Evolutionary conservation across 2,797 vertebrate genomes (phyloP), one percentile per base, ranked within the genome.

Genomic region (Loriculus beryllinus): DNA sequence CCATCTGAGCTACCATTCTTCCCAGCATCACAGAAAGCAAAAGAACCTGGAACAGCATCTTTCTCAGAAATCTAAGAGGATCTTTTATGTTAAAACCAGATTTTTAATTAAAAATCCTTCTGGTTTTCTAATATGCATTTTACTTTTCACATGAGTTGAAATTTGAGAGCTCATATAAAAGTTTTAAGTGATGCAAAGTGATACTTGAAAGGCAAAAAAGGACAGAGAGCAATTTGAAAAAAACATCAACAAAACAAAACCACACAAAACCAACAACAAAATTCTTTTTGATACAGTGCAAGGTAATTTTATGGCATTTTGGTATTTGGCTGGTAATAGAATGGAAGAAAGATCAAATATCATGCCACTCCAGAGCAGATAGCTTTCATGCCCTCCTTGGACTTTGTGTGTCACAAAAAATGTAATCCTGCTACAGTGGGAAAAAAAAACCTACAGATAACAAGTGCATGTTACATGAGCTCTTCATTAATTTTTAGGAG

Each of bases 401-500:
- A 56, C 26, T 5, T 37, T 10, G 18, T 16, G 9, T 51, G 16
- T 59, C 31, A 48, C 16, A 65, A 77, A 52, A 40, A 29, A 29
- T 7, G 6, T 16, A 68, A 54, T 20, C 37, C 8, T n/a, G 25
- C 5, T 80, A 35, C 26, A 80, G 12, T 16, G 11, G 21, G 40
- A 52, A 82, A 51, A 72, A 74, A 6, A 51, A 72, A 74, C 6
- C 9, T 21, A 35, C 22, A 72, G 23, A 6, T 48, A 21, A 39
- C 3, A 54, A 6, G 0, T 37, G 4, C 45, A 7, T 43, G 21
- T 70, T 51, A n/a, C 0, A 31, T 3, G 12, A 88, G 33, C 9
- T 29, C 14, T 45, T 62, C 7, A 42, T 51, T 65, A 39, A 63
- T 57, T 74, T 71, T 86, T 49, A 68, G 69, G 12, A 21, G 22